Evolutionary conservation across 2,113 vertebrate genomes (phyloP).

Genomic region (Podarcis raffonei): DNA sequence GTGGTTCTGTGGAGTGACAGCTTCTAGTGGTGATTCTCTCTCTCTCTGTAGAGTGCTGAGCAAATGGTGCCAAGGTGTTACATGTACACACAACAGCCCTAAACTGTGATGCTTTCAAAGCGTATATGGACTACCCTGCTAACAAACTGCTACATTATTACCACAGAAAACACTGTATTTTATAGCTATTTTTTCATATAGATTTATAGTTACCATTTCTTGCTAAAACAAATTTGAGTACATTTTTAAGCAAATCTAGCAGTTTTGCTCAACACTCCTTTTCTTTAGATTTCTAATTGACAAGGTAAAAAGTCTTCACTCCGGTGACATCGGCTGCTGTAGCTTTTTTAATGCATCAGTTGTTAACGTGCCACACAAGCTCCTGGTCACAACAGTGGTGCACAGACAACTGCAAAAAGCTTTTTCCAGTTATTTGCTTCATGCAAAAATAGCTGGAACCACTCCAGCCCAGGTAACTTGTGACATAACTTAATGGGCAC

Average conservation of each 20-base stretch:
- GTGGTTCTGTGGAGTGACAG: slow-evolving; percentile 18
- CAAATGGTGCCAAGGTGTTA: slow-evolving; percentile 59
- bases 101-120: slow-evolving; percentile 72
- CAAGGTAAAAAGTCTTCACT: slow-evolving; percentile 52
- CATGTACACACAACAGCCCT: slow-evolving; percentile 49
- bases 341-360: slow-evolving; percentile 50
- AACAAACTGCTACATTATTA: slow-evolving; percentile 65
- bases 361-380: neutral
- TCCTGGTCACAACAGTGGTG: neutral
- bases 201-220: slow-evolving; percentile 75
- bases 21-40: slow-evolving; percentile 3
- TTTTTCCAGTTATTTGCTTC: slow-evolving; percentile 19
- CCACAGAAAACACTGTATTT: slow-evolving; percentile 76
- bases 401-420: slow-evolving; percentile 14
- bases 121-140: slow-evolving; percentile 49
- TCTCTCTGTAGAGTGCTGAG: slow-evolving; percentile 59
- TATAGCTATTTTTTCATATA: slow-evolving; percentile 76
- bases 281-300: slow-evolving; percentile 60
- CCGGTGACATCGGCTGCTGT: slow-evolving; percentile 30
- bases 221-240: slow-evolving; percentile 64
- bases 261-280: slow-evolving; percentile 73
- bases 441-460: slow-evolving; percentile 17
- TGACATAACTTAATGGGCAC: slow-evolving; percentile 14
- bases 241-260: slow-evolving; percentile 67
- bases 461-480: neutral